These are phyloP conservation scores for Montipora sp. DNA, from an alignment of 64 coral and sea anemone genomes.

Conservation along the genomic window DNA sequence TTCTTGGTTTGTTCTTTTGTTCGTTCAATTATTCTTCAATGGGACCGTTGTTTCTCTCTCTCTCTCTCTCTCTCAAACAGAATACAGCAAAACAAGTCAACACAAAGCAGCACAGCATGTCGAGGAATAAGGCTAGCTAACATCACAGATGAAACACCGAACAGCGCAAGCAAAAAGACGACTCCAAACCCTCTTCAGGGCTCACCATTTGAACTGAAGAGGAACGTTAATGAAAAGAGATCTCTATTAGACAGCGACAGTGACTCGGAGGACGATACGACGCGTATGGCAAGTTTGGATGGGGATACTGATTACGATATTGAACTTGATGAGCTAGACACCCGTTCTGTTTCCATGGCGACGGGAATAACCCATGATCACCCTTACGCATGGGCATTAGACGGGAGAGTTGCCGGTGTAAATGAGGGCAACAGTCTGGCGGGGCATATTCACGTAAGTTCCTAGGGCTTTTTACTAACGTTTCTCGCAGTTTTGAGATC, in stretches of 20 bases:
- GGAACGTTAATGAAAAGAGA: neutral
- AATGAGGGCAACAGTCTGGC: conserved; percentile 32
- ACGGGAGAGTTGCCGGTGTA: conserved; percentile 65
- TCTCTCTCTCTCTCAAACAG: neutral
- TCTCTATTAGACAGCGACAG: conserved; percentile 69
- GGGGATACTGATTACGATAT: conserved; percentile 64
- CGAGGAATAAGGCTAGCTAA: conserved; percentile 74
- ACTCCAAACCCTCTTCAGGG: neutral
- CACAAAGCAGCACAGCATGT: conserved; percentile 12
- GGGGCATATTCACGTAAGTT: conserved; percentile 72
- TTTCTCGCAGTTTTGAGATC: too few species aligned
- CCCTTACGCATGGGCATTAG: conserved; percentile 86
- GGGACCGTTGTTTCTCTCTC: neutral
- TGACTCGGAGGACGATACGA: conserved; percentile 66
- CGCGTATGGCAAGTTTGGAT: conserved; percentile 5
- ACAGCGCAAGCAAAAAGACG: neutral
- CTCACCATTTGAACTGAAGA: neutral
- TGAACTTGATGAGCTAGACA: conserved; percentile 75
- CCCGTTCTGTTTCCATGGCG: conserved; percentile 70
- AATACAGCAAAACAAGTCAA: conserved; percentile 16
- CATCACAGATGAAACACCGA: conserved; percentile 30
- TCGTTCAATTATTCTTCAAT: neutral
- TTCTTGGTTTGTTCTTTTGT: too few species aligned
- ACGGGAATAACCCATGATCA: conserved; percentile 83
- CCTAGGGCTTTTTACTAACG: too few species aligned